Evolutionary conservation across 2,797 vertebrate species (phyloP).

Genomic region (Taeniopygia guttata): DNA sequence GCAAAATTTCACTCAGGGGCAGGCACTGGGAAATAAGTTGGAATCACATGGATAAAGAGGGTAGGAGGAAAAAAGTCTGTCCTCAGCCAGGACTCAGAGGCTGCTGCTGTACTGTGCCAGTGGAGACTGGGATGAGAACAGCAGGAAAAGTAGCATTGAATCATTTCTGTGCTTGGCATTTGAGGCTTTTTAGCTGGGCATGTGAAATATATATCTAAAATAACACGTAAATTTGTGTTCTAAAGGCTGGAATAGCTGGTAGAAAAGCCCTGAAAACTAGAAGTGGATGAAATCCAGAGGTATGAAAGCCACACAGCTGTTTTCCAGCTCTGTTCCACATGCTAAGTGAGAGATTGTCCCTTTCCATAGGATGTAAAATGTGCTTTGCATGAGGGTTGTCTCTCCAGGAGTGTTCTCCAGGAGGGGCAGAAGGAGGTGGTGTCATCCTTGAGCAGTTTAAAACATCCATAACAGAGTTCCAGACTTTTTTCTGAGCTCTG

Average conservation of each 20-base stretch:
- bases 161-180: background rate
- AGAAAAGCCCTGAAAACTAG: background rate
- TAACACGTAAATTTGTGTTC: accelerated
- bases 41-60: background rate
- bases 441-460: background rate
- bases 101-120: background rate
- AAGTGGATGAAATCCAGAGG: background rate
- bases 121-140: background rate
- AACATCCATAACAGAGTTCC: background rate
- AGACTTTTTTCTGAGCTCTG: background rate
- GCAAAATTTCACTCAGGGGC: background rate
- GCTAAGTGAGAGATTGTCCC: background rate
- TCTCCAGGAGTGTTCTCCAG: background rate
- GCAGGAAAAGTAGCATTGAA: accelerated
- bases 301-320: accelerated
- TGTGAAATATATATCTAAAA: accelerated
- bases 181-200: background rate
- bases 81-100: background rate
- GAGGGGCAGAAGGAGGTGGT: background rate
- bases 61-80: background rate
- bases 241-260: background rate
- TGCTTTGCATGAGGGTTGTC: accelerated
- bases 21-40: background rate
- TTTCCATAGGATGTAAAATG: accelerated
- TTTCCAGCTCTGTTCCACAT: accelerated